Evolutionary conservation across 1,140 invertebrate species (phyloP).

Genomic region (Magallana angulata): DNA sequence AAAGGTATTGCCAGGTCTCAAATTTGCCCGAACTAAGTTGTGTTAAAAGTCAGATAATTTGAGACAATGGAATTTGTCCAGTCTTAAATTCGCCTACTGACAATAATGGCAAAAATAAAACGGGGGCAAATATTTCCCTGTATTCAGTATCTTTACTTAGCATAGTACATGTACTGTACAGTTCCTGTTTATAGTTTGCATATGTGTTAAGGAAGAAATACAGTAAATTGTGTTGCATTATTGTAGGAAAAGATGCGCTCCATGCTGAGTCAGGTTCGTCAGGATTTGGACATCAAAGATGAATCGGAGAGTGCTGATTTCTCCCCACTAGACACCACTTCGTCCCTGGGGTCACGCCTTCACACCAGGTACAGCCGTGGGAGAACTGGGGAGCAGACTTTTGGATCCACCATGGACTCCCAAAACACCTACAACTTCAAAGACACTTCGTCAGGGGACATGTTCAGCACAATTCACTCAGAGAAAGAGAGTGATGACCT

Average conservation of each 20-base stretch:
- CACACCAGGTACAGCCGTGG: slow-evolving; percentile 24
- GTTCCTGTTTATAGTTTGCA: no score
- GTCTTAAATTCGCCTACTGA: no score
- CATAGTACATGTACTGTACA: no score
- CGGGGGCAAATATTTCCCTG: no score
- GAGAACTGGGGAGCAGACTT: slow-evolving; percentile 33
- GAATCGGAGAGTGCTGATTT: slow-evolving; percentile 39
- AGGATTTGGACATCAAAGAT: slow-evolving; percentile 67
- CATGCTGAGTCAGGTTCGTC: slow-evolving; percentile 64
- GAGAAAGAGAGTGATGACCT: slow-evolving; percentile 58
- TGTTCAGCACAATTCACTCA: slow-evolving; percentile 62
- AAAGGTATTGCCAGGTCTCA: no score
- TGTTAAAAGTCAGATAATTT: no score
- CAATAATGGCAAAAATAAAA: no score
- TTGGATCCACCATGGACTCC: slow-evolving; percentile 51
- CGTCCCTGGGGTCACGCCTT: slow-evolving; percentile 19
- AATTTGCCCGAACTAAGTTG: no score
- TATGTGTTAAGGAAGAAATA: no score
- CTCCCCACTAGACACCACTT: neutral
- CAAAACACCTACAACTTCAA: slow-evolving; percentile 62
- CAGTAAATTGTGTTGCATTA: neutral
- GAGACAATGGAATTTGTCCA: no score
- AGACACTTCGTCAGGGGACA: slow-evolving; percentile 54
- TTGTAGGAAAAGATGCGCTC: slow-evolving; percentile 68
- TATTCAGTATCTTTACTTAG: no score